Percentiles rank a stretch among this genome's conserved stretches.
Conservation (phyloP, 2,113 vertebrate genomes). For the Anolis sagrei region DNA sequence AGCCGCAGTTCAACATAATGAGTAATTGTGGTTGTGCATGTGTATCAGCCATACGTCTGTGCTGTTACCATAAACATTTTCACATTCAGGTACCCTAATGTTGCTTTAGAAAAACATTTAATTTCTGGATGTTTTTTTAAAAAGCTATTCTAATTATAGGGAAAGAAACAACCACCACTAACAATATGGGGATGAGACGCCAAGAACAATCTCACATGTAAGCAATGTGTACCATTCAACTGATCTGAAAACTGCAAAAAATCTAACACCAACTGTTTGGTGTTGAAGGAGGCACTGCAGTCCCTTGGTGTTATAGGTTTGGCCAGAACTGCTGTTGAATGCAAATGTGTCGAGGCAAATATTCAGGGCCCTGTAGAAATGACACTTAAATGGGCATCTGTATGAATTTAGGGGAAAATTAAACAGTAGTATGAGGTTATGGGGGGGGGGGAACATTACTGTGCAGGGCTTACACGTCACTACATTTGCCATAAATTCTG, state of each 20-base stretch:
- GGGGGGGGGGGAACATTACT: neutral
- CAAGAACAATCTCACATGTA: constrained; percentile 41
- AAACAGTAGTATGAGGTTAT: neutral
- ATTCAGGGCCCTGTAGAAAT: neutral
- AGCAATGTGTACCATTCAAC: neutral
- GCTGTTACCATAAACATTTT: constrained; percentile 62
- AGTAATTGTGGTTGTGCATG: neutral
- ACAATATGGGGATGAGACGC: constrained; percentile 20
- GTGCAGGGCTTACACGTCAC: neutral
- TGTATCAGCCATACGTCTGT: constrained; percentile 49
- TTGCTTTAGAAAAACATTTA: constrained; percentile 44
- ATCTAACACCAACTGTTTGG: neutral
- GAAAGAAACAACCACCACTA: constrained; percentile 44
- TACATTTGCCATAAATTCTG: constrained; percentile 1
- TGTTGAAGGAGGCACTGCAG: neutral
- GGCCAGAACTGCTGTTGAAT: neutral
- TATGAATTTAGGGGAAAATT: neutral
- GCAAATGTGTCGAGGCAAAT: neutral
- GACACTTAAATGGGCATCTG: neutral
- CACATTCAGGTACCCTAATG: constrained; percentile 52
- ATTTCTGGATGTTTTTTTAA: constrained; percentile 37
- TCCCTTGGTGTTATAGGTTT: neutral
- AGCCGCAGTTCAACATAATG: neutral
- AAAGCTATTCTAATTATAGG: neutral
- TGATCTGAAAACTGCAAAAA: neutral